Evolutionary conservation across 2,797 vertebrate species (phyloP).

Genomic region (Crenuchus spilurus): DNA sequence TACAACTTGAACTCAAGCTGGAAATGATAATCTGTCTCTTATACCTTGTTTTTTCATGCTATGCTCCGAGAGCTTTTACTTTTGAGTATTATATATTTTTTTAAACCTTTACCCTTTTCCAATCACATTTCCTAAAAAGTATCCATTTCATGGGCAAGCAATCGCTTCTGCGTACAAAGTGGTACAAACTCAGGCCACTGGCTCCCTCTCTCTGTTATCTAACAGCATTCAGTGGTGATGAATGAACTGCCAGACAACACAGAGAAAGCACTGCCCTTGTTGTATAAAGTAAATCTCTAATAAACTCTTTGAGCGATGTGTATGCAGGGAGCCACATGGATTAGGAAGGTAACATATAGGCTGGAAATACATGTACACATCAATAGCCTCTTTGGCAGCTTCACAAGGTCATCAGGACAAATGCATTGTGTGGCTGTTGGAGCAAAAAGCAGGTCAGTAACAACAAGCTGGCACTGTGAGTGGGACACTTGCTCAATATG

Average conservation of each 20-base stretch:
- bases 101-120: neutral
- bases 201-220: too few relatives aligned
- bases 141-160: neutral
- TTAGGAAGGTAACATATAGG: too few relatives aligned
- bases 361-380: too few relatives aligned
- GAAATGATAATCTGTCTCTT: neutral
- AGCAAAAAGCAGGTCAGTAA: neutral
- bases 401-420: neutral
- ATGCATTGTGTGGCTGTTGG: neutral
- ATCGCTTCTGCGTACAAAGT: neutral
- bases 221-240: neutral
- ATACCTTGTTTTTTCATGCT: neutral
- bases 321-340: too few relatives aligned
- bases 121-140: neutral
- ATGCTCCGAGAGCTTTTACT: neutral
- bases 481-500: neutral
- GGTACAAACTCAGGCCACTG: neutral
- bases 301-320: too few relatives aligned
- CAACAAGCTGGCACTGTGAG: neutral
- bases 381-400: too few relatives aligned
- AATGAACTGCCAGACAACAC: neutral
- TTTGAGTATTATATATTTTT: neutral
- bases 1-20: neutral
- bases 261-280: neutral
- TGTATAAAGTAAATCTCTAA: too few relatives aligned